Evolutionary conservation across 2,797 vertebrate species (phyloP).

Genomic region (Gambusia yucatana): DNA sequence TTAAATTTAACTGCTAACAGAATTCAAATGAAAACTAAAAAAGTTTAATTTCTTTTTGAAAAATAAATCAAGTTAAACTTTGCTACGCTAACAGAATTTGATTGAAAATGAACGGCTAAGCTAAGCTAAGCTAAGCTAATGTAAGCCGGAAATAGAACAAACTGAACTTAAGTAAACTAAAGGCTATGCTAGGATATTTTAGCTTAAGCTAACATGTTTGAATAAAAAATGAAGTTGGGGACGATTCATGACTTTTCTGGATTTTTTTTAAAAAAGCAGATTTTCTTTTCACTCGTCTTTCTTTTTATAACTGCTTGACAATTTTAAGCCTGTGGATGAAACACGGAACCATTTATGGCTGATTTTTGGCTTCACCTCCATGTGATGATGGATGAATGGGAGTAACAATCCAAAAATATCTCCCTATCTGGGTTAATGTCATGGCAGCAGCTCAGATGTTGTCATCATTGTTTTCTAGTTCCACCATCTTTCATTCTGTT

Average conservation of each 20-base stretch:
- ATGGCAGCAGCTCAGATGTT: background rate
- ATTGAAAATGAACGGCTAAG: background rate
- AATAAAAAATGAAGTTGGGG: background rate
- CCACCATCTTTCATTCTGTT: background rate
- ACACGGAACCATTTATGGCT: background rate
- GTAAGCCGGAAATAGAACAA: background rate
- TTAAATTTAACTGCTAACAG: background rate
- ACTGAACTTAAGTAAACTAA: background rate
- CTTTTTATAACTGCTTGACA: background rate
- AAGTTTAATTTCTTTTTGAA: background rate
- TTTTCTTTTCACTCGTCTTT: background rate
- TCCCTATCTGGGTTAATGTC: slow-evolving; percentile 1
- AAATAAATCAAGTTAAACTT: background rate
- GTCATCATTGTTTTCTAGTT: background rate
- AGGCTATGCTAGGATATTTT: background rate
- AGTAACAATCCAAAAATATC: background rate
- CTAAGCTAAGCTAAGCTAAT: background rate
- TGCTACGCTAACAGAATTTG: background rate
- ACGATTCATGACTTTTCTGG: background rate
- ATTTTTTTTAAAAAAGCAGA: background rate
- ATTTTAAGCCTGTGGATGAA: background rate
- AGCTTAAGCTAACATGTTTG: background rate
- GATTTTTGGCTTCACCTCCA: background rate
- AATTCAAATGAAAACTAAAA: background rate
- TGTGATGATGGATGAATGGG: background rate